phyloP scores from a whole-genome alignment of 2,888 invertebrate genomes.

The Neocrepidodera transversa region DNA sequence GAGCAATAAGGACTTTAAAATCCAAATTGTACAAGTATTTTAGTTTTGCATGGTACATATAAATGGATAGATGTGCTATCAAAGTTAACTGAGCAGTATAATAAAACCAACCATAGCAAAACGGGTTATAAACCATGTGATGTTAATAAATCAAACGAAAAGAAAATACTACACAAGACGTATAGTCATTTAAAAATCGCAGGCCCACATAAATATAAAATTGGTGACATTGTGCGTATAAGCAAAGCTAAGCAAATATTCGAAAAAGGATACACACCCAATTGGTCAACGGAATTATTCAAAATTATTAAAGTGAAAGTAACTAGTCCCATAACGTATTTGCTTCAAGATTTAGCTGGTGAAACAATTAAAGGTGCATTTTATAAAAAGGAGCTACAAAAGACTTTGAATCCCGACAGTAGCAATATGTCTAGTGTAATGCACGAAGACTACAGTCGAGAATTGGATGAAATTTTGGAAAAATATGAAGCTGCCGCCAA shows the following conservation, averaged over 20 bases:
- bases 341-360: slow-evolving; percentile 45
- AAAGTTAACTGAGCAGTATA: background rate
- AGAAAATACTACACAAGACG: slow-evolving; percentile 38
- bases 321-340: slow-evolving; percentile 50
- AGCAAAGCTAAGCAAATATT: slow-evolving; percentile 50
- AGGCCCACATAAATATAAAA: slow-evolving; percentile 39
- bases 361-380: slow-evolving; percentile 46
- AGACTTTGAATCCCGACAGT: slow-evolving; percentile 42
- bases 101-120: background rate
- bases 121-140: slow-evolving; percentile 42
- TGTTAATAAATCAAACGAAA: slow-evolving; percentile 51
- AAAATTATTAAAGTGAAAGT: slow-evolving; percentile 44
- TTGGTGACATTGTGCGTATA: slow-evolving; percentile 49
- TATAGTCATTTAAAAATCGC: slow-evolving; percentile 44
- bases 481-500: too few relatives aligned
- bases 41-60: slow-evolving; percentile 44
- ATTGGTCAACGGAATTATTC: background rate
- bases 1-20: slow-evolving; percentile 45
- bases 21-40: slow-evolving; percentile 45
- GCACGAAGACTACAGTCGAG: too few relatives aligned
- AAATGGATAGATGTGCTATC: slow-evolving; percentile 46
- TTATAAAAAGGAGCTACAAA: slow-evolving; percentile 46
- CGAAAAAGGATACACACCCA: slow-evolving; percentile 44
- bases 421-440: too few relatives aligned
- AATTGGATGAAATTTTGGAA: too few relatives aligned